These are phyloP conservation scores for Setipinna tenuifilis DNA, from an alignment of 2,797 vertebrate genomes.

Conservation along the genomic window DNA sequence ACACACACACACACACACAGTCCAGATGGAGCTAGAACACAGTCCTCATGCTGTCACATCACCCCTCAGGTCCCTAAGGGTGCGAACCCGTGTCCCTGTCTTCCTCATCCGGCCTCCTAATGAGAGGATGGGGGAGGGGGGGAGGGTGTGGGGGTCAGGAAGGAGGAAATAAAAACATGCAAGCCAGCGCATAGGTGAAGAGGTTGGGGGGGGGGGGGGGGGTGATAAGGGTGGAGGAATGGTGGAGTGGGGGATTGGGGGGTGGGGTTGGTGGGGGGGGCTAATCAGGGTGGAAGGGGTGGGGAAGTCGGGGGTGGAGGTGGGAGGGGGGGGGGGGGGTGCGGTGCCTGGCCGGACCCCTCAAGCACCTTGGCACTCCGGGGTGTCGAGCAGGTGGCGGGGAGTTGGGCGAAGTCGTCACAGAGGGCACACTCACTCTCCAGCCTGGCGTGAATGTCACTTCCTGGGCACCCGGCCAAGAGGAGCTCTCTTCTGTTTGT, in stretches of 20 bases:
- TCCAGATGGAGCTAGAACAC: slow-evolving; percentile 72
- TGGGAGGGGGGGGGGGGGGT: slow-evolving; percentile 23
- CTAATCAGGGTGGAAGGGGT: no score
- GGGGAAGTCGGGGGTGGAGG: no score
- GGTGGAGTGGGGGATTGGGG: no score
- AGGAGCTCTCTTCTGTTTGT: slow-evolving; percentile 52
- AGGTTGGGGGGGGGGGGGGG: background rate
- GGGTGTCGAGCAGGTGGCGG: slow-evolving; percentile 67
- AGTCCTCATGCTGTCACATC: slow-evolving; percentile 67
- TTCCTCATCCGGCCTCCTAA: slow-evolving; percentile 38
- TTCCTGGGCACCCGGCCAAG: slow-evolving; percentile 59
- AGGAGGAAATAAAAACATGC: slow-evolving; percentile 29
- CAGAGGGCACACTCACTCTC: slow-evolving; percentile 33
- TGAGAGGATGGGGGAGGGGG: slow-evolving; percentile 26
- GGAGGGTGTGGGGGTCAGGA: background rate
- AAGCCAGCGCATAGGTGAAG: slow-evolving; percentile 52
- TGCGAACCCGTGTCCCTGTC: slow-evolving; percentile 3
- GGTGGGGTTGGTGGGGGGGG: no score
- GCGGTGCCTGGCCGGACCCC: slow-evolving; percentile 57
- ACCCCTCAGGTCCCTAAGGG: slow-evolving; percentile 37
- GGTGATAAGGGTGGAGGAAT: no score
- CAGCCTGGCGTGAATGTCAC: slow-evolving; percentile 59
- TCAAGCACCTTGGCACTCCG: slow-evolving; percentile 50
- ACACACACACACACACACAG: slow-evolving; percentile 24
- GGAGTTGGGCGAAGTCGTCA: slow-evolving; percentile 39